Base-by-base conservation (phyloP, 2,888 invertebrate genomes). In the Oscheius sp. region DNA sequence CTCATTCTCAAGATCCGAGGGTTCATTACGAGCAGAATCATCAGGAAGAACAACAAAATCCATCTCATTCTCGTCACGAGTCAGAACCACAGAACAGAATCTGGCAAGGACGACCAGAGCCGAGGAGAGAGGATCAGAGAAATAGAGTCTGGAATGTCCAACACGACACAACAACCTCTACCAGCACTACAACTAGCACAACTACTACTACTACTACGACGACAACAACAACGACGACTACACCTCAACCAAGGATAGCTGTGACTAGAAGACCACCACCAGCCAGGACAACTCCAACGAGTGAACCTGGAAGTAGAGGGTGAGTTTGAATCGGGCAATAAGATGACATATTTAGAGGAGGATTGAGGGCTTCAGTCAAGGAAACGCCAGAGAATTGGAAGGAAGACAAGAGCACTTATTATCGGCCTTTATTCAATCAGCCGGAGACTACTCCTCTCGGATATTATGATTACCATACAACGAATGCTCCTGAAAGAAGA, bases 211-310 rank as follows among this genome's bases (percentile, higher is more conserved):
- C 50, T 8, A 31, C 29, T 20, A 53, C 53, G 4, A 58, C 45
- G 5, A 39, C 64, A 29, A 69, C 64, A 20, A 64, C 64, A 45
- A 34, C 37, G 45, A 34, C 37, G 27, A 52, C 69, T 39, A n/a
- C 64, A 31, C 31, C 57, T 10, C n/a, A 8, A 29, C 33, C 55
- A 33, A 31, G 55, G 12, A 37, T 20, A 17, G 31, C 25, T n/a
- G 52, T 52, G 6, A 52, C 52, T 12, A 27, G 29, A 52, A 8
- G 27, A 27, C 25, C 52, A 27, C 52, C 52, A 15, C 12, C 42
- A n/a, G 5, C 12, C 4, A 42, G 42, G 12, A 42, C 42, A 3
- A 42, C 42, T 15, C n/a, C 42, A 12, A 42, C 17, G 42, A 12
- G n/a, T 4, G 42, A n/a, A 12, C n/a, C 17, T 52, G 6, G 15